Conservation (phyloP, 2,888 invertebrate genomes). For the Morpho helenor region DNA sequence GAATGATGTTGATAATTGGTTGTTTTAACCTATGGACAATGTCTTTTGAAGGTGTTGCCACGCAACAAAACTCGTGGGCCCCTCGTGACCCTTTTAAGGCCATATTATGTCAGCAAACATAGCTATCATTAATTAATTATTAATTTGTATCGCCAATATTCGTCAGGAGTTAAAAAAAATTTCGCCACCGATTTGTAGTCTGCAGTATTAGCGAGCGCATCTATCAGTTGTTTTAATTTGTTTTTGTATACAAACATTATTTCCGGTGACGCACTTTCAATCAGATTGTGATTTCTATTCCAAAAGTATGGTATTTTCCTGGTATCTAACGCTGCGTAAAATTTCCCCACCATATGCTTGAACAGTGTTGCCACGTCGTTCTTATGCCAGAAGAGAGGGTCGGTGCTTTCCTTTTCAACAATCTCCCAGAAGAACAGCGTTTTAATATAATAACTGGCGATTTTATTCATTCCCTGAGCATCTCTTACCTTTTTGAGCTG, state of each 20-base stretch:
- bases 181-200: conserved; percentile 48
- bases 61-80: too few species aligned
- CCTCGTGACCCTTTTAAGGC: too few species aligned
- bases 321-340: conserved; percentile 44
- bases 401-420: conserved; percentile 27
- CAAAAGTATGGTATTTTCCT: conserved; percentile 67
- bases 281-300: conserved; percentile 64
- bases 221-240: conserved; percentile 40
- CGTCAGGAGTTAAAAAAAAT: conserved; percentile 42
- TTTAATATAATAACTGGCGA: conserved; percentile 80
- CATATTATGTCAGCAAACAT: too few species aligned
- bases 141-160: conserved; percentile 42
- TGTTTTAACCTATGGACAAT: too few species aligned
- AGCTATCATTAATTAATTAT: too few species aligned
- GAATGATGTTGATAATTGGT: too few species aligned
- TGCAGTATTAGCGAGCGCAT: conserved; percentile 35
- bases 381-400: conserved; percentile 44
- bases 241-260: conserved; percentile 38
- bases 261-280: conserved; percentile 38
- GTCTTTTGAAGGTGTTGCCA: too few species aligned
- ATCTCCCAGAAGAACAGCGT: conserved; percentile 70
- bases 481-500: conserved; percentile 76
- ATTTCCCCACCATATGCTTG: conserved; percentile 58
- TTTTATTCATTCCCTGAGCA: conserved; percentile 49
- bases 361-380: conserved; percentile 44